Conservation (phyloP, 1,140 invertebrate species). For the Drosophila asahinai region DNA sequence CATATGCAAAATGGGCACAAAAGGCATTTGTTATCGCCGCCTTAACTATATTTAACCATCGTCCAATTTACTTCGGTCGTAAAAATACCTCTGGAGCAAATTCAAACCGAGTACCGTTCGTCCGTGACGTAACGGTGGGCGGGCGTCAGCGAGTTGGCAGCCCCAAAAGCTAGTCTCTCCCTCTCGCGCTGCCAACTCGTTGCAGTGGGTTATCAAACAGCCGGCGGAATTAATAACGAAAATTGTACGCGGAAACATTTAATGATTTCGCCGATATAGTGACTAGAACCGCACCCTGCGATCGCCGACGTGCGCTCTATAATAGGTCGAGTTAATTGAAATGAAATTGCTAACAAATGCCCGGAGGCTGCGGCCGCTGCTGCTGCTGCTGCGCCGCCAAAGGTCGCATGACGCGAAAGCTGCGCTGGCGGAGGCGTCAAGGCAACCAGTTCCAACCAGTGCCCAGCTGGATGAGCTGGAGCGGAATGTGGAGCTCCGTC, state of each 20-base stretch:
- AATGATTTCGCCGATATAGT: slow-evolving; percentile 22
- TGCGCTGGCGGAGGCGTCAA: slow-evolving; percentile 20
- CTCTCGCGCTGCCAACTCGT: slow-evolving; percentile 4
- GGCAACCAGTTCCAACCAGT: slow-evolving; percentile 59
- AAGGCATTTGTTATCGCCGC: slow-evolving; percentile 16
- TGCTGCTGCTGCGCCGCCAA: slow-evolving; percentile 52
- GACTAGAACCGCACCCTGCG: slow-evolving; percentile 7
- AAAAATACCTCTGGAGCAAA: slow-evolving; percentile 25
- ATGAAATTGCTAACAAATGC: slow-evolving; percentile 67
- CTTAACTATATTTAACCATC: slow-evolving; percentile 41
- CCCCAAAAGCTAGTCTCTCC: neutral
- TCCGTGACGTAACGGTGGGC: slow-evolving; percentile 5
- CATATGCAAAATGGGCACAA: slow-evolving; percentile 12
- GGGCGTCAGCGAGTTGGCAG: slow-evolving; percentile 14
- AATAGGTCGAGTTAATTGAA: slow-evolving; percentile 54
- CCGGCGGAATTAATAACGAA: slow-evolving; percentile 21
- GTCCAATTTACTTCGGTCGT: slow-evolving; percentile 27
- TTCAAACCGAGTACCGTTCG: slow-evolving; percentile 18
- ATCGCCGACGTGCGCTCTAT: slow-evolving; percentile 9
- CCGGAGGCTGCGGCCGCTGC: slow-evolving; percentile 38
- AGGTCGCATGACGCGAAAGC: slow-evolving; percentile 42
- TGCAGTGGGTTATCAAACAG: slow-evolving; percentile 24
- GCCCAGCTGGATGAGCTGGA: slow-evolving; percentile 64
- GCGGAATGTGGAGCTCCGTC: slow-evolving; percentile 58
- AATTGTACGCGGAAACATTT: slow-evolving; percentile 33